Base-by-base conservation (phyloP, 2,888 invertebrate species). In the Ochropacha duplaris region DNA sequence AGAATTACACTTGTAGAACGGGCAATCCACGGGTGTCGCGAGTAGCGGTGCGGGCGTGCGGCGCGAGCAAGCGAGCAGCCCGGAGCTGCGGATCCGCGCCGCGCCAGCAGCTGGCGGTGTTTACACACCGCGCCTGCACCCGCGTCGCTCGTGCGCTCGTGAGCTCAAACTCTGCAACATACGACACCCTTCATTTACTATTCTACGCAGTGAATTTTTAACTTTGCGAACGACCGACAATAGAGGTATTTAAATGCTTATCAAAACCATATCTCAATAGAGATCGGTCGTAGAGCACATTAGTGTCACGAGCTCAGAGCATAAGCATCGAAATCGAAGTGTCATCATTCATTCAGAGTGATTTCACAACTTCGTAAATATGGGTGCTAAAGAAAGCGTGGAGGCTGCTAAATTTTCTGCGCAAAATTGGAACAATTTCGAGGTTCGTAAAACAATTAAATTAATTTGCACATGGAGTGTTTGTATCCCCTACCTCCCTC, bases 361-460 rank as follows among this genome's bases (percentile, higher is more conserved):
- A 88, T 87, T 82, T 87, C 86, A 87, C 87, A 79, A 86, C 80
- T 87, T 83, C 85, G 81, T 90, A 90, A 93, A 92, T 87, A 96
- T 96, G 96, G 96, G 96, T 92, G 96, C 96, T 89, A 96, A 96
- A 94, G 96, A 96, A 89, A 96, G 96, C 94, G 96, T 96, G 88
- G 96, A 96, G 90, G 96, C 96, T 84, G 95, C 95, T 87, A 96
- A 96, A 94, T 94, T 95, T 94, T 95, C 96, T 93, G 94, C 96
- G 92, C 95, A 96, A 94, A 95, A 95, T 93, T 96, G 96, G 96
- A 95, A 95, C 93, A 95, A 95, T 92, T 93, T 95, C 84, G 96
- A 96, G 96, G 96, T 96, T 94, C 94, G 94, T 93, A 93, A 87
- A 79, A 88, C 83, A 85, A 86, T 88, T 86, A 83, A 86, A 86